Conservation (phyloP, 2,888 invertebrate species). For the Endomychus coccineus region DNA sequence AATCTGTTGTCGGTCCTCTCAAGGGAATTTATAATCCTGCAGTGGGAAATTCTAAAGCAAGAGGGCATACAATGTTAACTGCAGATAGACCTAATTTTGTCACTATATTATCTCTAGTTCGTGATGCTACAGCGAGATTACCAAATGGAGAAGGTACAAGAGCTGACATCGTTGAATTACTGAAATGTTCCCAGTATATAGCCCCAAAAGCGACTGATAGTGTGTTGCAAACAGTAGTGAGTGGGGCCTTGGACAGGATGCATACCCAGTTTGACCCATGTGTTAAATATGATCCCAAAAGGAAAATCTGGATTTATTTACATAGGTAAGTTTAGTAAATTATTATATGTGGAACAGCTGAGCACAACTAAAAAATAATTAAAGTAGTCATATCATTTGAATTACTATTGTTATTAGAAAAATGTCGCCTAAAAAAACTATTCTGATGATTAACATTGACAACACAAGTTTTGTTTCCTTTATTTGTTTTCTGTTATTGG, state of each 20-base stretch:
- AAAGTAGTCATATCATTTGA: too few species aligned
- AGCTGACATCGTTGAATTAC: conserved; percentile 81
- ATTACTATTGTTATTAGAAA: too few species aligned
- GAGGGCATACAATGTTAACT: conserved; percentile 77
- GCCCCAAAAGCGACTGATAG: conserved; percentile 52
- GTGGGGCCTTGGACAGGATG: conserved; percentile 83
- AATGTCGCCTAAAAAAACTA: too few species aligned
- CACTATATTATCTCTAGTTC: conserved; percentile 81
- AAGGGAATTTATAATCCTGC: conserved; percentile 61
- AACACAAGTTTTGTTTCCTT: too few species aligned
- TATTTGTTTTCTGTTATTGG: too few species aligned
- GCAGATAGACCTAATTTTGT: conserved; percentile 84
- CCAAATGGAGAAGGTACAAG: conserved; percentile 93
- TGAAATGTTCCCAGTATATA: conserved; percentile 60
- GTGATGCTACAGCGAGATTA: conserved; percentile 86
- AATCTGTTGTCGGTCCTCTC: conserved; percentile 68
- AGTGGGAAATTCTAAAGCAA: conserved; percentile 53
- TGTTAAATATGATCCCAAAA: conserved; percentile 84
- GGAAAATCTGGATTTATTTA: conserved; percentile 93
- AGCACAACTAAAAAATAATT: too few species aligned
- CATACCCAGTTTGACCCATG: conserved; percentile 89
- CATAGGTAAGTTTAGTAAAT: conserved; percentile 62
- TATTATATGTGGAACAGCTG: too few species aligned
- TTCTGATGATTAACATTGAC: too few species aligned
- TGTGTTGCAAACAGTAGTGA: conserved; percentile 73